phyloP scores from a whole-genome alignment of 1,140 invertebrate species.

The Drosophila persimilis region DNA sequence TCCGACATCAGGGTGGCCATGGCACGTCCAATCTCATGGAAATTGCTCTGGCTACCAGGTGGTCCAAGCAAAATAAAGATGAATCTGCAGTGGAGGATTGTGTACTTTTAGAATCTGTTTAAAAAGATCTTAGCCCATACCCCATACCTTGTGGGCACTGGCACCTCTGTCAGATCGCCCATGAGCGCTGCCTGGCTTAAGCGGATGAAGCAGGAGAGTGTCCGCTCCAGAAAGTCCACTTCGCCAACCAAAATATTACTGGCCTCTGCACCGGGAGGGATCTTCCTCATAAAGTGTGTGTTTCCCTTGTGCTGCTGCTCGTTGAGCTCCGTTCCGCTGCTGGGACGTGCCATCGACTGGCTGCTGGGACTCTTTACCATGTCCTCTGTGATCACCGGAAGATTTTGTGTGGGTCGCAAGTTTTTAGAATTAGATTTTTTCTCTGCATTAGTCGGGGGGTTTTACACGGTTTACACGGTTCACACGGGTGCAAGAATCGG shows the following conservation, averaged over 20 bases:
- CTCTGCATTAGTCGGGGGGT: slow-evolving; percentile 66
- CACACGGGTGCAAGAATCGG: slow-evolving; percentile 45
- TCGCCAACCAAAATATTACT: slow-evolving; percentile 99
- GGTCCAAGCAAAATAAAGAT: slow-evolving; percentile 97
- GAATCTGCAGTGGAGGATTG: slow-evolving; percentile 85
- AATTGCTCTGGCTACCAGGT: slow-evolving; percentile 89
- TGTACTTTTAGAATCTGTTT: background rate
- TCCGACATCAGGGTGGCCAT: slow-evolving; percentile 99
- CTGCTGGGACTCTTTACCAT: slow-evolving; percentile 92
- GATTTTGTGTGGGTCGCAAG: slow-evolving; percentile 65
- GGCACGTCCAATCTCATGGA: slow-evolving; percentile 98
- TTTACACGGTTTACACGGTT: slow-evolving; percentile 12
- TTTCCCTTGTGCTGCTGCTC: slow-evolving; percentile 93
- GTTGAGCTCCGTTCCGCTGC: slow-evolving; percentile 88
- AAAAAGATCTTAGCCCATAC: background rate
- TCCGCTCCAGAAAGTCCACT: slow-evolving; percentile 96
- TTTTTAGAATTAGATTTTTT: slow-evolving; percentile 81
- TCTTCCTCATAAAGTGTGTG: slow-evolving; percentile 97
- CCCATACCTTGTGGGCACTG: slow-evolving; percentile 92
- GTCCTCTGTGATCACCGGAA: slow-evolving; percentile 79
- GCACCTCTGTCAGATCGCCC: slow-evolving; percentile 98
- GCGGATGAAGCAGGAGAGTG: slow-evolving; percentile 96
- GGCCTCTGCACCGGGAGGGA: slow-evolving; percentile 97
- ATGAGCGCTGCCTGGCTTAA: slow-evolving; percentile 94
- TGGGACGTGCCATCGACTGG: slow-evolving; percentile 90